Conservation (phyloP, 2,888 invertebrate species). For the Eilema depressum region DNA sequence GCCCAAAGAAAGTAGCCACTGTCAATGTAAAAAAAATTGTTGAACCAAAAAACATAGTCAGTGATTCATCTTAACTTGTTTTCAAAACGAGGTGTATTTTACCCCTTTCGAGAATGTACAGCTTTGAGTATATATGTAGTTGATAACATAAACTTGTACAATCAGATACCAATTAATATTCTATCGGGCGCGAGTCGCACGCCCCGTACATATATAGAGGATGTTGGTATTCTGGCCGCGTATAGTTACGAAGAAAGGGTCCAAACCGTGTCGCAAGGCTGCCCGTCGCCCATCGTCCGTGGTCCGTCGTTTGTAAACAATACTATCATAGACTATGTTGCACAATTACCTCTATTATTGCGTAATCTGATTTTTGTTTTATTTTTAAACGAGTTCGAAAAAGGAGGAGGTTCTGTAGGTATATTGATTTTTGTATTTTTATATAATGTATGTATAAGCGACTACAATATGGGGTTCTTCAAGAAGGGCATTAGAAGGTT, state of each 20-base stretch:
- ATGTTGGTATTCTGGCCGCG: slow-evolving; percentile 55
- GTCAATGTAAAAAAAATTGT: no score
- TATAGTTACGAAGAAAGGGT: slow-evolving; percentile 56
- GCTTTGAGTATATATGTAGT: neutral
- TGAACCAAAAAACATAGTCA: neutral
- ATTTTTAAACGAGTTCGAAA: neutral
- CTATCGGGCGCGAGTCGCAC: slow-evolving; percentile 24
- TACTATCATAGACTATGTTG: slow-evolving; percentile 38
- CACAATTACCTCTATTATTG: slow-evolving; percentile 42
- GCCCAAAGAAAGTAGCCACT: no score
- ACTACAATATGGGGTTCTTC: no score
- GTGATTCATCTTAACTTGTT: no score
- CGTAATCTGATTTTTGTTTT: slow-evolving; percentile 17
- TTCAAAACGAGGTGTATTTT: neutral
- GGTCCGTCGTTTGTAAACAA: slow-evolving; percentile 38
- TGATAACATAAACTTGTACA: slow-evolving; percentile 23
- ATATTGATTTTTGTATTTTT: no score
- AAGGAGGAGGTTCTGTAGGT: no score
- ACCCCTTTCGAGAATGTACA: neutral
- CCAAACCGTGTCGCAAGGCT: slow-evolving; percentile 44
- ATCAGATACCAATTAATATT: slow-evolving; percentile 35
- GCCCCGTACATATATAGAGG: slow-evolving; percentile 19
- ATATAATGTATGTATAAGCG: no score
- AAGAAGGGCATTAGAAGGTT: no score
- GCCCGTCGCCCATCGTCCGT: slow-evolving; percentile 26